phyloP scores from a whole-genome alignment of 2,113 vertebrate species.

The Cololabis saira region DNA sequence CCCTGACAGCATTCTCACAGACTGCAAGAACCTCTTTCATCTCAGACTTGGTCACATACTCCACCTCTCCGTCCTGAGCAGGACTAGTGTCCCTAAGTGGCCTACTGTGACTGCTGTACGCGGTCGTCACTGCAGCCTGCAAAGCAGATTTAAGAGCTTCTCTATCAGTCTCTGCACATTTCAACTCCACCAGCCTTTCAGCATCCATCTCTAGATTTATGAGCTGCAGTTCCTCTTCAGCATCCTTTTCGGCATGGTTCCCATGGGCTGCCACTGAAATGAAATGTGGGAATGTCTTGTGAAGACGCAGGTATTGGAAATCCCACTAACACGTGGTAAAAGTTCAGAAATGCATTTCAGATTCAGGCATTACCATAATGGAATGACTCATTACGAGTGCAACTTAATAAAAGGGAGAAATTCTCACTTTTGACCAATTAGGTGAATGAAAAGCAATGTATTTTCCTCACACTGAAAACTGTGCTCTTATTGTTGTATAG shows the following conservation, averaged over 20 bases:
- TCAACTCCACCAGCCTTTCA: conserved; percentile 76
- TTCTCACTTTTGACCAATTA: too few species aligned
- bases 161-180: conserved; percentile 80
- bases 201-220: conserved; percentile 79
- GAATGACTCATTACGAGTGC: too few species aligned
- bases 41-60: conserved; percentile 84
- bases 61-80: conserved; percentile 71
- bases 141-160: conserved; percentile 81
- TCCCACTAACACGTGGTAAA: not conserved
- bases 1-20: conserved; percentile 89
- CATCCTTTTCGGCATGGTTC: conserved; percentile 77
- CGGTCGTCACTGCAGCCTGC: conserved; percentile 70
- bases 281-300: not conserved
- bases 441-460: too few species aligned
- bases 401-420: too few species aligned
- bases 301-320: not conserved
- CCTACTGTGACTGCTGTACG: conserved; percentile 71
- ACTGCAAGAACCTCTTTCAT: conserved; percentile 92
- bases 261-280: conserved; percentile 61
- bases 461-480: too few species aligned
- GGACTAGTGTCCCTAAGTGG: conserved; percentile 32
- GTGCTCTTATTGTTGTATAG: too few species aligned
- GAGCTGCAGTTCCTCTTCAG: conserved; percentile 72
- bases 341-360: not conserved
- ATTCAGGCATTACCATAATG: too few species aligned